Percentiles rank a stretch among this genome's conserved stretches.
phyloP scores from a whole-genome alignment of 1,140 invertebrate genomes.

The Dendrolimus punctatus region DNA sequence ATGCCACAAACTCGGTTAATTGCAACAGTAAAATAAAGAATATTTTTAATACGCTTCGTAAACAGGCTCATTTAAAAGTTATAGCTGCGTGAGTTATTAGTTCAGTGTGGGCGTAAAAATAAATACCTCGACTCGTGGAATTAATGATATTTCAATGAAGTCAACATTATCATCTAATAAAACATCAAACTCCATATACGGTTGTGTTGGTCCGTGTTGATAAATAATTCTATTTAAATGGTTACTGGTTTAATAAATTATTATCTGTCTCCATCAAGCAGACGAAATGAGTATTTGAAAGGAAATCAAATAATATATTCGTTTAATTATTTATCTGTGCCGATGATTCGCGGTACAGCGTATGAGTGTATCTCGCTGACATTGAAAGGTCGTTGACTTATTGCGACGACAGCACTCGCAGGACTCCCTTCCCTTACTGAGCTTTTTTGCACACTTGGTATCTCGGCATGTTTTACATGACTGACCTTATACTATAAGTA shows the following conservation, averaged over 20 bases:
- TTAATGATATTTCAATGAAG: constrained; percentile 15
- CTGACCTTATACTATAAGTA: too few species aligned
- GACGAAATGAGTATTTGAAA: constrained; percentile 25
- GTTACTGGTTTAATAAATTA: constrained; percentile 16
- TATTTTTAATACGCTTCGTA: too few species aligned
- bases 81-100: constrained; percentile 1
- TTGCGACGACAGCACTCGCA: constrained; percentile 39
- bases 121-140: constrained; percentile 6
- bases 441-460: constrained; percentile 14
- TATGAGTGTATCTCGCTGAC: constrained; percentile 38
- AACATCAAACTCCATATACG: constrained; percentile 19
- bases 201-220: constrained; percentile 16
- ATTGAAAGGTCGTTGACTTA: constrained; percentile 64
- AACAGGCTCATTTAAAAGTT: neutral
- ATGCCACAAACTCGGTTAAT: too few species aligned
- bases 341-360: constrained; percentile 23
- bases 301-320: constrained; percentile 24
- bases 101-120: constrained; percentile 6
- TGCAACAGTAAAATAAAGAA: too few species aligned
- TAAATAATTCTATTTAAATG: constrained; percentile 17
- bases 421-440: constrained; percentile 32
- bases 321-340: constrained; percentile 35
- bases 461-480: too few species aligned
- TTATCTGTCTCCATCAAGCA: constrained; percentile 19
- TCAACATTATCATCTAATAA: constrained; percentile 12